Evolutionary conservation across 2,797 vertebrate species (phyloP), one percentile per base, ranked within the genome.

Genomic region (Danionella dracula): DNA sequence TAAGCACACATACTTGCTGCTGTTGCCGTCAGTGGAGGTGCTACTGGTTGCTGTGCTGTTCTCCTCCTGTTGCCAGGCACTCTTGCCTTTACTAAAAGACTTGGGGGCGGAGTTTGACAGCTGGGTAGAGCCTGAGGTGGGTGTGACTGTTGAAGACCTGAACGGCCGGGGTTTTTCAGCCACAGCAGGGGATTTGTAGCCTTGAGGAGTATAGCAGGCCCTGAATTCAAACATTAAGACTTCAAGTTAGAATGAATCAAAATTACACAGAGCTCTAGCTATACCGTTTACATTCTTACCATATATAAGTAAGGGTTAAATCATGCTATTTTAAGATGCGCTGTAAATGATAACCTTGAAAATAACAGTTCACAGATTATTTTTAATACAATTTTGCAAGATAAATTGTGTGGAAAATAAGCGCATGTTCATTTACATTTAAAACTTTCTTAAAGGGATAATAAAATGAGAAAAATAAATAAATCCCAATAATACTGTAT

Each of bases 71-170:
- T 90, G 91, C 91, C 90, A 91, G 13, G 80, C 74, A 0, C 57
- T 12, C 4, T 89, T 90, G 79, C 56, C 85, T 80, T 93, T 93
- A 72, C 88, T 88, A 48, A 91, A 92, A 50, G 90, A 84, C 74
- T 95, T 96, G 63, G 93, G 93, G 66, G 92, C 90, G 0, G 93
- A 96, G 81, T 90, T 88, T 1, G 93, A 94, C 23, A 94, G 86
- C 80, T 87, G 88, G 78, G 77, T 75, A 46, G 88, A 76, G 83
- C 78, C 75, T 44, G 81, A 83, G 57, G 77, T 79, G 72, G 89
- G 68, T 4, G 84, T 84, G 23, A 75, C 57, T 0, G 88, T 77
- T 58, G 81, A 78, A 21, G 87, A 70, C 66, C 87, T 87, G 4
- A 87, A 73, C 5, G 85, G 78, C 21, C 81, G 83, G 0, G 85